Evolutionary conservation across 2,888 invertebrate species (phyloP).

Genomic region (Gymnosoma rotundatum): DNA sequence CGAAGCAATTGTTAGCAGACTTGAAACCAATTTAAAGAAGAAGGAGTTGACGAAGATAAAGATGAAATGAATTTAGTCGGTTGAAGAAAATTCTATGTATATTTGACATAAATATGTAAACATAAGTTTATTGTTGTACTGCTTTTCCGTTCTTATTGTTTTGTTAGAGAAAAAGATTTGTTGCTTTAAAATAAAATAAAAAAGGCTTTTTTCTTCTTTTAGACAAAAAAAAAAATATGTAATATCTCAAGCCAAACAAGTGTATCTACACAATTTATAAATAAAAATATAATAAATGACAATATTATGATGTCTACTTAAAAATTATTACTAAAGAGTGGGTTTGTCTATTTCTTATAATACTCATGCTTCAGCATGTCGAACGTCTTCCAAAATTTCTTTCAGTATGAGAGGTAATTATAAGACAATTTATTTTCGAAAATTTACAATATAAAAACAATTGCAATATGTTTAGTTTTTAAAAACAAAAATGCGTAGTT

Average conservation of each 20-base stretch:
- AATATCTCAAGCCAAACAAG: background rate
- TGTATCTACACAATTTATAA: background rate
- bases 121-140: slow-evolving; percentile 73
- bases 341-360: slow-evolving; percentile 27
- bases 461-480: slow-evolving; percentile 47
- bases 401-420: slow-evolving; percentile 63
- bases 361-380: background rate
- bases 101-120: slow-evolving; percentile 73
- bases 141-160: slow-evolving; percentile 45
- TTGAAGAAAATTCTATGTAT: slow-evolving; percentile 69
- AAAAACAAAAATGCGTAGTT: slow-evolving; percentile 51
- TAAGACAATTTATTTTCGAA: slow-evolving; percentile 57
- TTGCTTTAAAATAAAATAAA: slow-evolving; percentile 32
- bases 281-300: slow-evolving; percentile 67
- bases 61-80: slow-evolving; percentile 36
- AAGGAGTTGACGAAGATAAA: slow-evolving; percentile 26
- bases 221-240: too few relatives aligned
- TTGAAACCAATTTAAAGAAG: slow-evolving; percentile 20
- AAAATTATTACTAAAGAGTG: slow-evolving; percentile 55
- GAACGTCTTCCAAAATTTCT: slow-evolving; percentile 10
- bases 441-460: slow-evolving; percentile 50
- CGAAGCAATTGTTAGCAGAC: slow-evolving; percentile 8
- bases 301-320: slow-evolving; percentile 70
- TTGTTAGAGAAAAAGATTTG: slow-evolving; percentile 47
- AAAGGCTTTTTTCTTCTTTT: background rate